These are phyloP conservation scores for Gandaritis pyraliata DNA, from an alignment of 2,888 invertebrate species.

Conservation along the genomic window DNA sequence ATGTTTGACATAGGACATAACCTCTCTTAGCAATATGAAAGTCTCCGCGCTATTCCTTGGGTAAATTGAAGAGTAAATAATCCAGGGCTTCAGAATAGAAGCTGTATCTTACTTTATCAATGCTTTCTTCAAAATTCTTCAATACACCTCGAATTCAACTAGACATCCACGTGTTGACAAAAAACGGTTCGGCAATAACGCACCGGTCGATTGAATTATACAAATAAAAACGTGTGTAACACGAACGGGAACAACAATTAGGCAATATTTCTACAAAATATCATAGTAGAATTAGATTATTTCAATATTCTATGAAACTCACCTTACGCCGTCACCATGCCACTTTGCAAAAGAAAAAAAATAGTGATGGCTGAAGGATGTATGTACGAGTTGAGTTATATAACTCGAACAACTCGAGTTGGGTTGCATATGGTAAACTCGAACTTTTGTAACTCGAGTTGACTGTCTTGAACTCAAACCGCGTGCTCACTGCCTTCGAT, in stretches of 20 bases:
- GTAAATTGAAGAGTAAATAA: background rate
- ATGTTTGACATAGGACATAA: constrained; percentile 47
- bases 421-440: too few species aligned
- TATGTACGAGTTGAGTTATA: too few species aligned
- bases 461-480: too few species aligned
- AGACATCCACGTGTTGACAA: constrained; percentile 39
- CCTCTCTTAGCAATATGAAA: constrained; percentile 52
- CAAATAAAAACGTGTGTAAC: background rate
- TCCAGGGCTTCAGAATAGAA: background rate
- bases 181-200: constrained; percentile 25
- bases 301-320: constrained; percentile 61
- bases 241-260: constrained; percentile 10
- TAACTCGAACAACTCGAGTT: too few species aligned
- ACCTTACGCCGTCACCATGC: constrained; percentile 83
- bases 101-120: constrained; percentile 12
- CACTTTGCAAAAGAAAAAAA: constrained; percentile 76
- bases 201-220: constrained; percentile 3
- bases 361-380: too few species aligned
- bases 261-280: constrained; percentile 39
- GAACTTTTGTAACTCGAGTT: too few species aligned
- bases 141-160: constrained; percentile 16
- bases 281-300: constrained; percentile 49
- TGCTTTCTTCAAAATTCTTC: constrained; percentile 27
- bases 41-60: constrained; percentile 3
- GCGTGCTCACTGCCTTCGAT: too few species aligned